Evolutionary conservation across 2,797 vertebrate species (phyloP).

Genomic region (Eulemur coronatus): DNA sequence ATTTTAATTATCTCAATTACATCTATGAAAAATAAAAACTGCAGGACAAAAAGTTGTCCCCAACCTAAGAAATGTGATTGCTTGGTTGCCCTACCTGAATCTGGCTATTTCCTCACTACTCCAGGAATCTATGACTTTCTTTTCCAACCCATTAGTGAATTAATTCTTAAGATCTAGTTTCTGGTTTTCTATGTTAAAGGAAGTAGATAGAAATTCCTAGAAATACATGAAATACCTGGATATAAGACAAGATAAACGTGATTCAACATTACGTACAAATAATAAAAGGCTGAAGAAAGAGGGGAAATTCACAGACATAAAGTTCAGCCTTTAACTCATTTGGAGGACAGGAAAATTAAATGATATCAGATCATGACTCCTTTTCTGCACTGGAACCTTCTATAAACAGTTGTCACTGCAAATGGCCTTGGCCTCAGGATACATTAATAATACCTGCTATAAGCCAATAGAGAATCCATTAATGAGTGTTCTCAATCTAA

Average conservation of each 20-base stretch:
- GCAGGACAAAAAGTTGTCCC: not conserved
- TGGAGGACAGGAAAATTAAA: not conserved
- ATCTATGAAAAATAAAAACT: not conserved
- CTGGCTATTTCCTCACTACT: not conserved
- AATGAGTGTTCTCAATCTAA: conserved; percentile 62
- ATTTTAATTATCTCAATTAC: not conserved
- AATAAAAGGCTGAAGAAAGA: not conserved
- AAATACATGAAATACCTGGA: not conserved
- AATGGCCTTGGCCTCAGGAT: not conserved
- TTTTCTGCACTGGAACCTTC: conserved; percentile 31
- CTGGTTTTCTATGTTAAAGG: not conserved
- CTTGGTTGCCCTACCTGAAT: not conserved
- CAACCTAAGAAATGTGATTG: not conserved
- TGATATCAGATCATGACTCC: not conserved
- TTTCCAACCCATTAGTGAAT: not conserved
- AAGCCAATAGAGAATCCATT: conserved; percentile 65
- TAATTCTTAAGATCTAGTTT: not conserved
- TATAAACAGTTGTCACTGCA: conserved; percentile 28
- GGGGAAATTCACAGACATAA: not conserved
- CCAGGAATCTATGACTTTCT: not conserved
- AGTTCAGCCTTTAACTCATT: not conserved
- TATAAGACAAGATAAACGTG: not conserved
- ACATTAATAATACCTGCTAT: conserved; percentile 55
- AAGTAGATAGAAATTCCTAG: not conserved
- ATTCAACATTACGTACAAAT: not conserved